phyloP scores from a whole-genome alignment of 2,797 vertebrate genomes.

The Esox lucius region DNA sequence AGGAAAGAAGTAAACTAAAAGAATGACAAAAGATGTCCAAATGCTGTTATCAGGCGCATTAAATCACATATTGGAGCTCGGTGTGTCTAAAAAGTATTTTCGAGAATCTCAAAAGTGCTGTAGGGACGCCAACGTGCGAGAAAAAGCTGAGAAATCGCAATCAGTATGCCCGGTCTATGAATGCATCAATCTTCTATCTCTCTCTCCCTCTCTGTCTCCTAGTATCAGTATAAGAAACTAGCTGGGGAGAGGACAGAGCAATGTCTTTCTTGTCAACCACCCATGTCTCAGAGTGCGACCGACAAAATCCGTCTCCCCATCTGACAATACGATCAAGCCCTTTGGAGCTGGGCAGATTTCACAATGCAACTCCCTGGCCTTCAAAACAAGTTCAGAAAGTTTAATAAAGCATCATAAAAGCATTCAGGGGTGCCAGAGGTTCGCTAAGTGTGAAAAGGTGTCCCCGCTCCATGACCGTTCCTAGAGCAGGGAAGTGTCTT shows the following conservation, averaged over 20 bases:
- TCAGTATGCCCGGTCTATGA: too few species aligned
- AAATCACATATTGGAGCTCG: slow-evolving; percentile 12
- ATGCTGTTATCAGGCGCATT: not conserved
- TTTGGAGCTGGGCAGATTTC: slow-evolving; percentile 57
- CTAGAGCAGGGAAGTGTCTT: slow-evolving; percentile 13
- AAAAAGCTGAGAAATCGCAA: not conserved
- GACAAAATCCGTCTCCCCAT: slow-evolving; percentile 32
- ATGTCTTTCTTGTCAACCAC: not conserved
- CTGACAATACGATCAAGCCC: slow-evolving; percentile 62
- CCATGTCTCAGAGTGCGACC: not conserved
- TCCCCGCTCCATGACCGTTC: slow-evolving; percentile 27
- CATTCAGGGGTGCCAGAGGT: slow-evolving; percentile 13
- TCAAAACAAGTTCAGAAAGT: not conserved
- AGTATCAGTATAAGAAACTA: slow-evolving; percentile 31
- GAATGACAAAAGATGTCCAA: not conserved
- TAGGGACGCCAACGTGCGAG: slow-evolving; percentile 26
- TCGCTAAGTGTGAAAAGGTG: slow-evolving; percentile 55
- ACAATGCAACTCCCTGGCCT: slow-evolving; percentile 24
- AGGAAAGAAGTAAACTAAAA: slow-evolving; percentile 2
- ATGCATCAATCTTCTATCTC: not conserved
- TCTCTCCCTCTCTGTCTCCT: not conserved
- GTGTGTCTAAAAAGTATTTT: slow-evolving; percentile 17
- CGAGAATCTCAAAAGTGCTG: slow-evolving; percentile 13
- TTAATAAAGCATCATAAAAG: slow-evolving; percentile 21
- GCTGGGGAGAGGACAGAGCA: slow-evolving; percentile 42